Conservation (phyloP, 1,140 invertebrate genomes). For the Globodera ellingtonae region DNA sequence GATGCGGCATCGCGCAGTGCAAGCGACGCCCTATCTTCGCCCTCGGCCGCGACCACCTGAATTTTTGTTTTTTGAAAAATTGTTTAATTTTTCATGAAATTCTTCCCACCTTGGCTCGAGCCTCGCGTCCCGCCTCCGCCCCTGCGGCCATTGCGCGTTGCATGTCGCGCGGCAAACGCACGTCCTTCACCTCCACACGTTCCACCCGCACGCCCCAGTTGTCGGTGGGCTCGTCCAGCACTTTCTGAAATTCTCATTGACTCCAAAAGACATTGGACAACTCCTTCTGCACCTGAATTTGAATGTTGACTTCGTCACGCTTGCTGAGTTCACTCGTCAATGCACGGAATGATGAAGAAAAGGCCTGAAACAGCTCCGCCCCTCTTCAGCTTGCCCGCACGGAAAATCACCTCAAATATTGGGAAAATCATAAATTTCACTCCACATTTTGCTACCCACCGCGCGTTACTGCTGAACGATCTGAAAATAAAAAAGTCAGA, state of each 20-base stretch:
- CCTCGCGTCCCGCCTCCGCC: conserved; percentile 64
- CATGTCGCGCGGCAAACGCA: conserved; percentile 67
- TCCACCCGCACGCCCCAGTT: conserved; percentile 78
- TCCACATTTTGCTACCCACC: conserved; percentile 40
- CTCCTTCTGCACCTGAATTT: conserved; percentile 70
- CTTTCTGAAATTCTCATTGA: conserved; percentile 48
- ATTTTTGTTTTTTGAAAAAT: too few species aligned
- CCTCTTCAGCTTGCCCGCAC: conserved; percentile 69
- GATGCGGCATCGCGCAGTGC: conserved; percentile 66
- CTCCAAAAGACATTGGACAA: too few species aligned
- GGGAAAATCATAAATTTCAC: too few species aligned
- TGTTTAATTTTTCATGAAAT: too few species aligned
- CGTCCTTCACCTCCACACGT: conserved; percentile 81
- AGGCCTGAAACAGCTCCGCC: conserved; percentile 69
- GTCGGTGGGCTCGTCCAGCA: conserved; percentile 72
- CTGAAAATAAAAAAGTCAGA: background rate
- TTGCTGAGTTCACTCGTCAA: conserved; percentile 80
- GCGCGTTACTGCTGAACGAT: conserved; percentile 64
- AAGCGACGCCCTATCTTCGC: conserved; percentile 65
- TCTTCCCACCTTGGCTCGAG: conserved; percentile 52
- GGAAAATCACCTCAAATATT: conserved; percentile 69
- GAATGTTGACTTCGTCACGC: conserved; percentile 83
- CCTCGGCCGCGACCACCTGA: conserved; percentile 66
- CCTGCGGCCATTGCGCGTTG: conserved; percentile 68
- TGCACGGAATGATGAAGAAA: conserved; percentile 84